Conservation (phyloP, 2,113 vertebrate species). For the Electrona antarctica region DNA sequence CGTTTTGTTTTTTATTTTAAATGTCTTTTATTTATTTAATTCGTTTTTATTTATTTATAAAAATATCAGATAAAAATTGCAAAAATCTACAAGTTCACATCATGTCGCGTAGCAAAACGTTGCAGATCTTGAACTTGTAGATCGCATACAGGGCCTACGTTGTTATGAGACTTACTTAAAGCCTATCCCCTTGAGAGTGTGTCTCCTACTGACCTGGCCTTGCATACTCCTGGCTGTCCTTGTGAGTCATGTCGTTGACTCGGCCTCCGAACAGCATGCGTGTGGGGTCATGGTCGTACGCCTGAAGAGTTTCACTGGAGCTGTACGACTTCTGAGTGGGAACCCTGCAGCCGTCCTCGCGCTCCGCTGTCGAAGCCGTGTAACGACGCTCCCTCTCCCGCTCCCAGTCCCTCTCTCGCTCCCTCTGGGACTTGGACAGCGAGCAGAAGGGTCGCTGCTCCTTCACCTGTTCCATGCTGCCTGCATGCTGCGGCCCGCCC, state of each 20-base stretch:
- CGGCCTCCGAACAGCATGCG: constrained; percentile 91
- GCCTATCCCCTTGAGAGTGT: background rate
- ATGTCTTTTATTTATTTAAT: no score
- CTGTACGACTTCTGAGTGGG: constrained; percentile 98
- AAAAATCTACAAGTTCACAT: no score
- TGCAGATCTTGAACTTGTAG: no score
- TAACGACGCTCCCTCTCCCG: constrained; percentile 81
- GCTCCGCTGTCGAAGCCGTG: constrained; percentile 86
- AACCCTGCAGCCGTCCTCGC: constrained; percentile 88
- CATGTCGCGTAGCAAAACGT: no score
- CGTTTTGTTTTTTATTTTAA: no score
- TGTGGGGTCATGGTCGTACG: constrained; percentile 95
- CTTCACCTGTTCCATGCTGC: constrained; percentile 97
- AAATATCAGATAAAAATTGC: no score
- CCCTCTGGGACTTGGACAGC: constrained; percentile 93
- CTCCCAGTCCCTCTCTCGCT: constrained; percentile 70
- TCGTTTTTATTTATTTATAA: no score
- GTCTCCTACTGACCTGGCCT: constrained; percentile 86
- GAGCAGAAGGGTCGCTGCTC: constrained; percentile 97
- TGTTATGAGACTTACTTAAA: no score
- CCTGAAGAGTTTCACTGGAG: constrained; percentile 96
- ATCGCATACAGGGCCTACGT: no score
- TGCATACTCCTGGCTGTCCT: constrained; percentile 88
- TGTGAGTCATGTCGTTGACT: constrained; percentile 92
- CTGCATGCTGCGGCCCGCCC: constrained; percentile 87